Evolutionary conservation across 2,888 invertebrate species (phyloP), one percentile per base, ranked within the genome.

Genomic region (Ernsta delagoae): DNA sequence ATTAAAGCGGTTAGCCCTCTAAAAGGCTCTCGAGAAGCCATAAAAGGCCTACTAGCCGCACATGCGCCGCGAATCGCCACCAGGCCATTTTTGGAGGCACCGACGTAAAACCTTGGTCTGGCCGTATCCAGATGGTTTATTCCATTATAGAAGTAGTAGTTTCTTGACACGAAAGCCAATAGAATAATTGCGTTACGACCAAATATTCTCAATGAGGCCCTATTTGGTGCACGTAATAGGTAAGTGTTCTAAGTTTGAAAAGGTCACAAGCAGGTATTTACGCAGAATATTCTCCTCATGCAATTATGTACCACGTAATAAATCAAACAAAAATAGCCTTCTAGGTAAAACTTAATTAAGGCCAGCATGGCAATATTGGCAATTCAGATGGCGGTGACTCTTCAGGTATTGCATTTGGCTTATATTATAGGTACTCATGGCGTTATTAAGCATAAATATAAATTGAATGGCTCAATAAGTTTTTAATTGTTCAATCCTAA

Each of bases 51-150:
- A 88, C 80, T 73, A 72, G 77, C 75, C 74, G 80, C 78, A 83
- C 82, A 80, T 77, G 77, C 82, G 83, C 82, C 81, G 75, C 78
- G 79, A 75, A 77, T 79, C 83, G 80, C 79, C 75, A 72, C 75
- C 81, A 72, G 67, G 62, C 92, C 92, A 84, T 90, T 91, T 92
- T 92, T 85, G 90, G 91, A 76, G 73, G 77, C 78, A 77, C 78
- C 78, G 75, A 63, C 78, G 72, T 71, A 64, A 77, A 84, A 82
- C 83, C 84, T 84, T 85, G 85, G 79, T 50, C 71, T 72, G 70
- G 68, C 75, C 79, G 74, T 77, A 78, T 75, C 76, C 79, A 82
- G 82, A 77, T 76, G 77, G 76, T 70, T 71, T 77, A 77, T 77
- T 74, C 80, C 78, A 75, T 75, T 71, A 75, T 72, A 74, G 73